Base-by-base conservation (phyloP, 2,113 vertebrate species). In the Chitala chitala region DNA sequence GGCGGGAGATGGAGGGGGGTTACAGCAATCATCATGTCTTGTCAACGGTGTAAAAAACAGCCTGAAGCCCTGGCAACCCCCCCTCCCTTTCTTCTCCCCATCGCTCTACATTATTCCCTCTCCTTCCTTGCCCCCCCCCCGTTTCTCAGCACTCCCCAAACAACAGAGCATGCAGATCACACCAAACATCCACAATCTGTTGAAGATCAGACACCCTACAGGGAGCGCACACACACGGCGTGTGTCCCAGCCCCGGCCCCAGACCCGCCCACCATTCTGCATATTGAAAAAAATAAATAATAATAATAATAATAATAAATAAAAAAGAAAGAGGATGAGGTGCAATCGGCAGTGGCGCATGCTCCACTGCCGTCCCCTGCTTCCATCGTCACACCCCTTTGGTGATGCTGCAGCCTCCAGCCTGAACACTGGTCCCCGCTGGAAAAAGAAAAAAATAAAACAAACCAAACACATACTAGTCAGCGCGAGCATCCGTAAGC, bases 1-100 rank as follows among this genome's bases (percentile, higher is more conserved):
- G 65, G 80, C 29, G 36, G 53, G 68, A n/a, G n/a, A n/a, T n/a
- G 63, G 12, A 79, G 40, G 82, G 82, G 81, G 78, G 81, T 90
- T 87, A 88, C 87, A 90, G 92, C 91, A 92, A 93, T 94, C 93
- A 93, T 94, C 91, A 91, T 90, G 83, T 92, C 92, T 90, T 88
- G 92, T 93, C 92, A 92, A 88, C 85, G 84, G 89, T 86, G 91
- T 92, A 82, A 89, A 89, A 90, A 61, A 87, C 86, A 81, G 85
- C 89, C 87, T 75, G 78, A 81, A 91, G 87, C 86, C 40, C 44
- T 15, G 20, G 24, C 55, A 61, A 24, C 71, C 24, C 55, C 10
- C 44, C 36, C 36, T 36, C 63, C 42, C 31, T 33, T 63, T 33
- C 20, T 63, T 38, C 33, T 10, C 36, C 38, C 63, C 42, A 46